Percentiles rank a stretch among this genome's conserved stretches.
These are phyloP conservation scores for Drosophila rellima DNA, from an alignment of 2,888 invertebrate species.

Conservation along the genomic window DNA sequence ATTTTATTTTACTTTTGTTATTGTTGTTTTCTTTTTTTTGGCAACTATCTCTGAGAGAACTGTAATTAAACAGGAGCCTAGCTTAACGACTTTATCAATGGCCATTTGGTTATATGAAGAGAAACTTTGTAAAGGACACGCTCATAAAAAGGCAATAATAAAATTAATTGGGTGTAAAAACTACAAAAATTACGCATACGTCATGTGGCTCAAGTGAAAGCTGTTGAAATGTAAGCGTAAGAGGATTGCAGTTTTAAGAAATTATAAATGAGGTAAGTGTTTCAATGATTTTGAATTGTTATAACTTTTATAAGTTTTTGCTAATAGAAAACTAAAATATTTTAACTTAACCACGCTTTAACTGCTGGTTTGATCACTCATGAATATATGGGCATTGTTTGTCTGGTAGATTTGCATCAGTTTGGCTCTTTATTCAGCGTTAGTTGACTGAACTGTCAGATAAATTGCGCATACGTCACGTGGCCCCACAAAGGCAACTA, in stretches of 20 bases:
- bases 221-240: background rate
- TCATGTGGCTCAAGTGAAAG: constrained; percentile 14
- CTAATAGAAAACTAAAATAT: background rate
- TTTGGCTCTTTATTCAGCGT: constrained; percentile 16
- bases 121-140: constrained; percentile 29
- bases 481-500: constrained; percentile 10
- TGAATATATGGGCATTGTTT: background rate
- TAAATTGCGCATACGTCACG: constrained; percentile 63
- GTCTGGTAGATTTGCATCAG: constrained; percentile 14
- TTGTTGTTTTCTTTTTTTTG: constrained; percentile 2
- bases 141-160: constrained; percentile 29
- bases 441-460: constrained; percentile 42
- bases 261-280: background rate
- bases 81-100: constrained; percentile 69
- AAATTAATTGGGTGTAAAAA: constrained; percentile 18
- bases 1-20: constrained; percentile 5
- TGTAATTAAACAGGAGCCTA: constrained; percentile 60
- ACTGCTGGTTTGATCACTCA: background rate
- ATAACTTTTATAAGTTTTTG: background rate
- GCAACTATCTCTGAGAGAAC: constrained; percentile 9
- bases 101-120: constrained; percentile 39
- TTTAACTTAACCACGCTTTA: background rate
- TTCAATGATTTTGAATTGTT: background rate
- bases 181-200: constrained; percentile 18
- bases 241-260: background rate